phyloP scores from a whole-genome alignment of 2,113 vertebrate genomes.

The Tachysurus fulvidraco region DNA sequence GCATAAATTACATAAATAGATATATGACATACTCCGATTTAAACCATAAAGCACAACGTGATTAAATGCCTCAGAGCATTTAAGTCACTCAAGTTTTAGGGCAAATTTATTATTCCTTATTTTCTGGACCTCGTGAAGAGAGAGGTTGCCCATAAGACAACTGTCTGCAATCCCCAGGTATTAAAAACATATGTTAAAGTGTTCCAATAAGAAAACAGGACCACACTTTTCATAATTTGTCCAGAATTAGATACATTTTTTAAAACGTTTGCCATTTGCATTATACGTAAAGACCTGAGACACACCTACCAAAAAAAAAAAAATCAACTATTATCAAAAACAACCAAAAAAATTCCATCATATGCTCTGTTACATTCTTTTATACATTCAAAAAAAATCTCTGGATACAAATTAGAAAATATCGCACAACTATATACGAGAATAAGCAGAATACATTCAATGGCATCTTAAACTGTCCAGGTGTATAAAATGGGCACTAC shows the following conservation, averaged over 20 bases:
- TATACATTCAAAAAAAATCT: conserved; percentile 41
- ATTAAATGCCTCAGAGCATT: conserved; percentile 67
- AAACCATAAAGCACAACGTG: conserved; percentile 56
- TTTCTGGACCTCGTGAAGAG: conserved; percentile 66
- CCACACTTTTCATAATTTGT: conserved; percentile 63
- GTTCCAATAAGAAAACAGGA: conserved; percentile 57
- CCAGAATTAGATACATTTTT: conserved; percentile 72
- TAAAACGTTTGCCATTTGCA: conserved; percentile 61
- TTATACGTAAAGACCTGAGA: conserved; percentile 64
- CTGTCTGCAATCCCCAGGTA: conserved; percentile 64
- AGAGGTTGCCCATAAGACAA: conserved; percentile 62
- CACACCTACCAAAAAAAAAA: conserved; percentile 61
- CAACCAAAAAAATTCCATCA: conserved; percentile 51
- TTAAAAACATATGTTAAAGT: conserved; percentile 69
- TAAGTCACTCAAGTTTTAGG: conserved; percentile 63
- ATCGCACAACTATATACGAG: conserved; percentile 41
- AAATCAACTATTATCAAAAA: conserved; percentile 51
- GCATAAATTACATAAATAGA: conserved; percentile 68
- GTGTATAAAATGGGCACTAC: conserved; percentile 56
- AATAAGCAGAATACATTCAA: conserved; percentile 57
- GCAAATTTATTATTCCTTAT: conserved; percentile 64
- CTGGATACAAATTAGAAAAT: conserved; percentile 49
- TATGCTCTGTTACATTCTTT: conserved; percentile 41
- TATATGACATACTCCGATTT: conserved; percentile 54
- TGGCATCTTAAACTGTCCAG: conserved; percentile 51